These are phyloP conservation scores for Dromas ardeola DNA, from an alignment of 2,113 vertebrate species.

Conservation along the genomic window DNA sequence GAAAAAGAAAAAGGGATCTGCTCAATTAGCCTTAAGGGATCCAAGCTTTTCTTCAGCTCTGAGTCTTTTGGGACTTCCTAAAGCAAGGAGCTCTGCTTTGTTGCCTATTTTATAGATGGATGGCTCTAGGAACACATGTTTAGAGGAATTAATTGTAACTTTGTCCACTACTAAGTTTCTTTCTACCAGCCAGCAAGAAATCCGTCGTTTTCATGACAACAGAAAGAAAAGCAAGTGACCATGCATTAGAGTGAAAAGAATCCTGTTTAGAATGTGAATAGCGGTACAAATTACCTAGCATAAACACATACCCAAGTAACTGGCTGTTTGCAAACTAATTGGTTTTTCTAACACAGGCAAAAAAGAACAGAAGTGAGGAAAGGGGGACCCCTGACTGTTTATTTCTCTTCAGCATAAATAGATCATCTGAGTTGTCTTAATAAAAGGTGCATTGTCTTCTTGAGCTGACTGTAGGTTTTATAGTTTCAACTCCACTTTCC, in stretches of 20 bases:
- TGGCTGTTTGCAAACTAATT: constrained; percentile 24
- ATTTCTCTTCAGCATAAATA: not conserved
- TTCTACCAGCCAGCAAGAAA: constrained; percentile 70
- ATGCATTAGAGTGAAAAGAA: constrained; percentile 68
- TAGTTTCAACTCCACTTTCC: not conserved
- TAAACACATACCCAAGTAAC: constrained; percentile 81
- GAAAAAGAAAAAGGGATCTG: not conserved
- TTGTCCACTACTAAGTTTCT: constrained; percentile 15
- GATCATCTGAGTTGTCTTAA: not conserved
- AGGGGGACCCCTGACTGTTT: not conserved
- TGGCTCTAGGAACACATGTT: not conserved
- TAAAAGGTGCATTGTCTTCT: not conserved
- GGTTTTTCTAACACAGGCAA: not conserved
- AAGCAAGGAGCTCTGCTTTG: not conserved
- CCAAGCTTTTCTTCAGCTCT: not conserved
- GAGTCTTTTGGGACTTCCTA: not conserved
- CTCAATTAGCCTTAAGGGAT: not conserved
- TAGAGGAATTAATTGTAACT: not conserved
- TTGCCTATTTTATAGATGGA: not conserved
- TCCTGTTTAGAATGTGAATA: constrained; percentile 76
- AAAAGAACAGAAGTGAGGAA: not conserved
- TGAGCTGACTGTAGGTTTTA: not conserved
- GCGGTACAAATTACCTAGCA: constrained; percentile 74
- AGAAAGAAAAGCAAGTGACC: constrained; percentile 69
- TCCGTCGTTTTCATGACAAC: constrained; percentile 79